Evolutionary conservation across 2,888 invertebrate species (phyloP), one percentile per base, ranked within the genome.

Genomic region (Caenorhabditis sinica): DNA sequence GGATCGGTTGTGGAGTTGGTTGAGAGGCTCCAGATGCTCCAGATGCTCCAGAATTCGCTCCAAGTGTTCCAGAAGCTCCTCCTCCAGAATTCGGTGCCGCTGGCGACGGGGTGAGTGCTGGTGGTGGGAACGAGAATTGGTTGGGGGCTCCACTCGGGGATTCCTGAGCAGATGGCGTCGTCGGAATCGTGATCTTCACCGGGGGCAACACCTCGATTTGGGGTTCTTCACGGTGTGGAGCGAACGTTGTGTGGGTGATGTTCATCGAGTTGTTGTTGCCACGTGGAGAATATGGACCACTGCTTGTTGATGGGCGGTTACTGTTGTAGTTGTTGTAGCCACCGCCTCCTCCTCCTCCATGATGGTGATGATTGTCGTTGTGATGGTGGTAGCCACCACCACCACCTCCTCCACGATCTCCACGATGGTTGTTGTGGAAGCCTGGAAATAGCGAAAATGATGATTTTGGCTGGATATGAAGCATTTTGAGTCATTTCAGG

Each of bases 221-320:
- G 1, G 81, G 49, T 43, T 74, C 61, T n/a, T 53, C 45, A 23
- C 65, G 40, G 33, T 28, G 28, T 25, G 49, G 61, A 0, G 17
- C 28, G 73, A 83, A 83, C 11, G 83, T 83, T 23, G 83, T 83
- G 56, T 83, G 83, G 0, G 83, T 83, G 60, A 83, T 74, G 43
- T 69, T 83, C 56, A 83, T 77, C 3, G 71, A 25, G 25, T n/a
- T 51, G 25, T 56, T 30, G 4, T 17, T 5, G 5, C 20, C 28
- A 17, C 61, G 49, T 8, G 51, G 43, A 0, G 65, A 65, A 33
- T 49, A 51, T 30, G 33, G 49, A 15, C 72, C 63, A 33, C 65
- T 65, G 51, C 65, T 66, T 8, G 66, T 68, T 5, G 74, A 74
- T 17, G 66, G 61, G 4, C 68, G 43, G 17, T 71, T n/a, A n/a